Conservation (phyloP, 2,888 invertebrate genomes). For the Aleiodes testaceus region DNA sequence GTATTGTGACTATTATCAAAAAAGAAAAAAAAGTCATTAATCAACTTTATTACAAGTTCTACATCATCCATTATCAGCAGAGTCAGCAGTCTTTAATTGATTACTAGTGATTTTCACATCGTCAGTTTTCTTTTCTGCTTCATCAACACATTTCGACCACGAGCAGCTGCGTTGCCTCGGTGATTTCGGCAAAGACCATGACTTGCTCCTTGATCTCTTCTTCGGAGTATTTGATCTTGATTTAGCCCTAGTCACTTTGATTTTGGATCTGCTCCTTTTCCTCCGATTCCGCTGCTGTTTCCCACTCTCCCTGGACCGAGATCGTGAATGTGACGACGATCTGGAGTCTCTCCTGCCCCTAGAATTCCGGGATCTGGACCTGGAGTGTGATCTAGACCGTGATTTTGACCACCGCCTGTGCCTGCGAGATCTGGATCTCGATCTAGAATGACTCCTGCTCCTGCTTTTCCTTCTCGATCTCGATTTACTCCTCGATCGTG, state of each 20-base stretch:
- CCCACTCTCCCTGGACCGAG: constrained; percentile 48
- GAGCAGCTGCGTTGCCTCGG: constrained; percentile 71
- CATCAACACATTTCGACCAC: constrained; percentile 74
- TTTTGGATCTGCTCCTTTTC: constrained; percentile 58
- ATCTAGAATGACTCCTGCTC: constrained; percentile 38
- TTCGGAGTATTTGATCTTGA: constrained; percentile 59
- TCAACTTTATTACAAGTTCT: neutral
- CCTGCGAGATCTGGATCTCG: constrained; percentile 43
- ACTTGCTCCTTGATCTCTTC: constrained; percentile 74
- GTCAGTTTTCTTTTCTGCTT: constrained; percentile 29
- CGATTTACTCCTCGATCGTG: constrained; percentile 57
- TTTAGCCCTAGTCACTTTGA: constrained; percentile 63
- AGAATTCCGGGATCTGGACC: constrained; percentile 68
- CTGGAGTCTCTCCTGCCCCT: constrained; percentile 46
- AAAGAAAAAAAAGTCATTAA: constrained; percentile 5
- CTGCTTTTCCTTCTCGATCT: constrained; percentile 52
- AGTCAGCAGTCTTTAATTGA: constrained; percentile 13
- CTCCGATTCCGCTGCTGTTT: constrained; percentile 47
- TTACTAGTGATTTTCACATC: constrained; percentile 26
- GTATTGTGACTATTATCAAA: neutral
- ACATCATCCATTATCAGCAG: constrained; percentile 10
- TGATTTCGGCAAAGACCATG: constrained; percentile 78
- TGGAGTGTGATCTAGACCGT: constrained; percentile 58
- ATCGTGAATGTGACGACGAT: constrained; percentile 50
- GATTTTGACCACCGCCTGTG: constrained; percentile 58